Evolutionary conservation across 2,888 invertebrate genomes (phyloP).

Genomic region (Brachycybe producta): DNA sequence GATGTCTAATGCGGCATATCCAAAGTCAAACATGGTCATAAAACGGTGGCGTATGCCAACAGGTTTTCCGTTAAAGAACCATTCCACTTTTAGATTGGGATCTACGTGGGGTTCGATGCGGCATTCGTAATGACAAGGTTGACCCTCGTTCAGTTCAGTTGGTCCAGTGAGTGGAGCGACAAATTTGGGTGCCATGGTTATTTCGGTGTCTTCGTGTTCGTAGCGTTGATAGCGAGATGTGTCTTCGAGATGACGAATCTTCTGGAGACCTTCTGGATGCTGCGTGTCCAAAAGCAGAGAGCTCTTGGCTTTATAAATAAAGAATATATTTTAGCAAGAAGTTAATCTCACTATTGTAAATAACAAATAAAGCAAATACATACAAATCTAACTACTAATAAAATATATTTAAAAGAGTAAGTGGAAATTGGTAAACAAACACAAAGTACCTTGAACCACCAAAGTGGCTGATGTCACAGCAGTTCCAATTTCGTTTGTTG

Average conservation of each 20-base stretch:
- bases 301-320: constrained; percentile 54
- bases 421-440: not conserved
- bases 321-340: no score
- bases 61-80: constrained; percentile 86
- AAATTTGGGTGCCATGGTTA: constrained; percentile 72
- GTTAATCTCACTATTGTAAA: no score
- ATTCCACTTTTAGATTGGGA: constrained; percentile 73
- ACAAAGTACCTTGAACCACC: constrained; percentile 48
- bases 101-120: constrained; percentile 87
- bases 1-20: constrained; percentile 91
- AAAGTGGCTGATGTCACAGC: constrained; percentile 88
- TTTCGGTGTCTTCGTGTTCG: constrained; percentile 54
- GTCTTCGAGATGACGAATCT: constrained; percentile 75
- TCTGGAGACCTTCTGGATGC: constrained; percentile 75
- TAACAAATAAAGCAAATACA: no score
- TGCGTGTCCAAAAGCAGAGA: constrained; percentile 75
- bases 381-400: not conserved
- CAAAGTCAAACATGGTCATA: constrained; percentile 89
- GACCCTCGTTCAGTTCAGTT: constrained; percentile 67
- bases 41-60: constrained; percentile 74
- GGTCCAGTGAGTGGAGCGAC: constrained; percentile 76
- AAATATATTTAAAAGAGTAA: not conserved
- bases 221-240: constrained; percentile 60
- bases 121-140: constrained; percentile 85
- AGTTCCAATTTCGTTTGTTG: constrained; percentile 78